Evolutionary conservation across 30 jellyfish, hydroid and myxozoan species (phyloP).

Genomic region (Hydra vulgaris): DNA sequence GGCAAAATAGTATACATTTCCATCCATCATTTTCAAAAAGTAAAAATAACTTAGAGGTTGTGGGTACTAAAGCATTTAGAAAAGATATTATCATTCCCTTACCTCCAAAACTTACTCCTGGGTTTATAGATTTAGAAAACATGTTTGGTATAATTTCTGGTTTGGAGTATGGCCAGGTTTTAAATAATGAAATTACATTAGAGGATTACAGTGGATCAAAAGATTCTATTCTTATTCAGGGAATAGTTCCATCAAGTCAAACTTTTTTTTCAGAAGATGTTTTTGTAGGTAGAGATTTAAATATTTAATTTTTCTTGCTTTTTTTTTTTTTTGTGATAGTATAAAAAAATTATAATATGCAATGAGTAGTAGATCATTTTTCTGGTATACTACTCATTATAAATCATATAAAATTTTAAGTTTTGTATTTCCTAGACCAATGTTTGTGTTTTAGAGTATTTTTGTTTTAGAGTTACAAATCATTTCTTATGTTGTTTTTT

Average conservation of each 20-base stretch:
- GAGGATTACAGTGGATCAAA: slow-evolving; percentile 18
- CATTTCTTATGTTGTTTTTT: too few species aligned
- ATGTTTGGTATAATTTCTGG: slow-evolving; percentile 79
- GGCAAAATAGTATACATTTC: neutral
- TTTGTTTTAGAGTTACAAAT: too few species aligned
- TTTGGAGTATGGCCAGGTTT: slow-evolving; percentile 73
- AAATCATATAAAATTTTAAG: too few species aligned
- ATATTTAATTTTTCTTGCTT: neutral
- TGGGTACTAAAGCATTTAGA: slow-evolving; percentile 14
- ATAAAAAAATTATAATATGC: too few species aligned
- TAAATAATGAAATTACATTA: slow-evolving; percentile 7
- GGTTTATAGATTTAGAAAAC: slow-evolving; percentile 39
- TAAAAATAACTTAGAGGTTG: neutral
- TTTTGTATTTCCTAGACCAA: neutral
- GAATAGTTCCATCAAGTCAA: slow-evolving; percentile 43
- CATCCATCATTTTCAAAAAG: slow-evolving; percentile 11
- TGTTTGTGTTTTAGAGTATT: neutral
- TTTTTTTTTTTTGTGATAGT: too few species aligned
- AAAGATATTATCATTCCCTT: slow-evolving; percentile 31
- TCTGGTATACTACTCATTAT: too few species aligned
- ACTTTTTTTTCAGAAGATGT: slow-evolving; percentile 37
- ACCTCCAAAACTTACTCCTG: slow-evolving; percentile 19
- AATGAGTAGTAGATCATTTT: too few species aligned
- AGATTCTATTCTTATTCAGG: slow-evolving; percentile 63
- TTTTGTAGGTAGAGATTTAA: slow-evolving; percentile 36